Conservation (phyloP, 2,888 invertebrate genomes). For the Nemapogon koenigi region DNA sequence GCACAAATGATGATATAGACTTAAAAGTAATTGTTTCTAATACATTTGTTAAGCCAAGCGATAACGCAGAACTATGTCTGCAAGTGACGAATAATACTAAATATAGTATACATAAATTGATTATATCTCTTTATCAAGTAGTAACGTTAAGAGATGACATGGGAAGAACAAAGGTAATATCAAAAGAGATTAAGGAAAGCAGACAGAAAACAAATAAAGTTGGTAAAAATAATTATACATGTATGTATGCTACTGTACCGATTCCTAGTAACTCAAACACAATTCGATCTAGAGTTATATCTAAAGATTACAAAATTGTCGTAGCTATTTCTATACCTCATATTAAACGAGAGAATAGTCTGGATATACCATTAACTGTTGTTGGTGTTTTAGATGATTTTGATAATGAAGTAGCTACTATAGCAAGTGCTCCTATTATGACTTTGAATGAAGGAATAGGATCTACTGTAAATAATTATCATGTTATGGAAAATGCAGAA, state of each 20-base stretch:
- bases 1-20: not conserved
- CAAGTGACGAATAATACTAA: slow-evolving; percentile 5
- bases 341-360: slow-evolving; percentile 4
- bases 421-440: not conserved
- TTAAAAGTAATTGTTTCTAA: slow-evolving; percentile 5
- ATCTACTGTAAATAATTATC: slow-evolving; percentile 1
- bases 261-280: slow-evolving; percentile 2
- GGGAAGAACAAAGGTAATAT: slow-evolving; percentile 2
- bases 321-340: slow-evolving; percentile 2
- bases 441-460: not conserved
- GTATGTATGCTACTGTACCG: slow-evolving; percentile 1
- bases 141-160: slow-evolving; percentile 2
- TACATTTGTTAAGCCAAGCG: not conserved
- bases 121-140: slow-evolving; percentile 1
- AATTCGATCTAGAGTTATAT: not conserved
- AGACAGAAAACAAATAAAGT: slow-evolving; percentile 5
- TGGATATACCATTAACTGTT: slow-evolving; percentile 4
- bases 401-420: slow-evolving; percentile 2
- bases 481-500: slow-evolving; percentile 1
- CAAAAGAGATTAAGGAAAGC: slow-evolving; percentile 4
- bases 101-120: slow-evolving; percentile 5
- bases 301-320: slow-evolving; percentile 4
- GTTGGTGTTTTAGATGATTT: not conserved
- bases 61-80: slow-evolving; percentile 6
- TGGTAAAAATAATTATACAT: slow-evolving; percentile 1